A percentile compares a stretch with the other conserved stretches of the same genome.
Conservation (phyloP, 1,140 invertebrate species). For the Plectus sambesii region DNA sequence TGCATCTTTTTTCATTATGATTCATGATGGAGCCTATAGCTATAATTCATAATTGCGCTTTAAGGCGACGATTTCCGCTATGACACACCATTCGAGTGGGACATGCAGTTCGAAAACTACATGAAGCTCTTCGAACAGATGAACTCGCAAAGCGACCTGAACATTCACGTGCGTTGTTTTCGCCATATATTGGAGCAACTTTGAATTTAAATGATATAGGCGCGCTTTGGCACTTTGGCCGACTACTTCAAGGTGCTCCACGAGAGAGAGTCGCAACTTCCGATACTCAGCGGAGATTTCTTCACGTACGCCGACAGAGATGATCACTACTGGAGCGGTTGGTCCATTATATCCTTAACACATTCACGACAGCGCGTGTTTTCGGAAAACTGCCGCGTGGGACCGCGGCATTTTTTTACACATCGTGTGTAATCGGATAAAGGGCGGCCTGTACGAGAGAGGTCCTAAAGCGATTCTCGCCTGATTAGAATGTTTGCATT, state of each 20-base stretch:
- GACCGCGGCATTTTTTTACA: too few relatives aligned
- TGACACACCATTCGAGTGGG: conserved; percentile 76
- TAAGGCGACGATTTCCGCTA: conserved; percentile 96
- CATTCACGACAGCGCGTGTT: too few relatives aligned
- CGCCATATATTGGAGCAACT: conserved; percentile 1
- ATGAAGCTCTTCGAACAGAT: conserved; percentile 83
- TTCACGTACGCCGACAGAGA: conserved; percentile 94
- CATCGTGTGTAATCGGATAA: too few relatives aligned
- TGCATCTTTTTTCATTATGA: conserved; percentile 40
- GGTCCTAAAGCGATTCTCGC: too few relatives aligned
- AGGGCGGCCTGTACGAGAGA: too few relatives aligned
- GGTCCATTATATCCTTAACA: too few relatives aligned
- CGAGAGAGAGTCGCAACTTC: conserved; percentile 53
- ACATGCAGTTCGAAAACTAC: conserved; percentile 81
- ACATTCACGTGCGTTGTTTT: conserved; percentile 61
- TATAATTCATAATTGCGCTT: too few relatives aligned
- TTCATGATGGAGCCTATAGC: conserved; percentile 77
- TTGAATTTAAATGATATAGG: conserved; percentile 45
- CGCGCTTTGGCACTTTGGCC: conserved; percentile 76
- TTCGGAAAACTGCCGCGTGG: too few relatives aligned
- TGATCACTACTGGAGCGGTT: conserved; percentile 87
- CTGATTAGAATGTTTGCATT: too few relatives aligned
- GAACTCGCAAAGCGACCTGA: conserved; percentile 65
- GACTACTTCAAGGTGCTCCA: conserved; percentile 81
- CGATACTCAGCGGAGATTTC: conserved; percentile 81